These are phyloP conservation scores for Priapulus caudatus DNA, from an alignment of 2,888 invertebrate genomes.

Conservation along the genomic window DNA sequence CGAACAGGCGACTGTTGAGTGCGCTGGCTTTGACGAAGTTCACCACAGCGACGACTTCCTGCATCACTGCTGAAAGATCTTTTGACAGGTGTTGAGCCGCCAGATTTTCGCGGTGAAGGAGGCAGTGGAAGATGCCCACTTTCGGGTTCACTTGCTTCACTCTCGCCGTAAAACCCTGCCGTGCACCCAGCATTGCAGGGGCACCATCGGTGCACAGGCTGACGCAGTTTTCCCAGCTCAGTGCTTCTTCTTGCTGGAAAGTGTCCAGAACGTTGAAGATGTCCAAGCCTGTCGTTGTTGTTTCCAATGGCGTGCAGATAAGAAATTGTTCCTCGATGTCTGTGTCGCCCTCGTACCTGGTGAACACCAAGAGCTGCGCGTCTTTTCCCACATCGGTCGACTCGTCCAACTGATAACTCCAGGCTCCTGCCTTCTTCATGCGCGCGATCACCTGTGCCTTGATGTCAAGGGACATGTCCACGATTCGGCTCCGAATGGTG, in stretches of 20 bases:
- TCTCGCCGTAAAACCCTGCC: not conserved
- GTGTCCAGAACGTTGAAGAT: not conserved
- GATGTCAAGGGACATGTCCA: not conserved
- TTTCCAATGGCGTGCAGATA: not conserved
- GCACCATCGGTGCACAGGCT: not conserved
- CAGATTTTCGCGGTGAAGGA: not conserved
- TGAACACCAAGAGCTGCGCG: not conserved
- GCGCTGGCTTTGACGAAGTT: not conserved
- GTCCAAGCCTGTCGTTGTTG: not conserved
- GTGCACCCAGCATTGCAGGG: slow-evolving; percentile 3
- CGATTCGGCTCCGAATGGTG: not conserved
- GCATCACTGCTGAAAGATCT: not conserved
- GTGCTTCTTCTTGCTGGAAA: not conserved
- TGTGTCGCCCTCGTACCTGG: not conserved
- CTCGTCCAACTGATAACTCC: not conserved
- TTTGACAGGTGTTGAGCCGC: not conserved
- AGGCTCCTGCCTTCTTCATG: not conserved
- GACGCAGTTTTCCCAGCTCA: not conserved
- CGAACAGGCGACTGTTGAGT: not conserved
- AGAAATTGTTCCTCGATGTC: not conserved
- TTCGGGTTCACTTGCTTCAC: not conserved
- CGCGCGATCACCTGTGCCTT: not conserved
- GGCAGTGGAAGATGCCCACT: not conserved
- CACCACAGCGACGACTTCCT: not conserved
- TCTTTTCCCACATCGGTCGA: not conserved